A percentile compares a stretch with the other conserved stretches of the same genome.
These are phyloP conservation scores for Drosophila subpulchrella DNA, from an alignment of 1,140 invertebrate genomes.

Conservation along the genomic window DNA sequence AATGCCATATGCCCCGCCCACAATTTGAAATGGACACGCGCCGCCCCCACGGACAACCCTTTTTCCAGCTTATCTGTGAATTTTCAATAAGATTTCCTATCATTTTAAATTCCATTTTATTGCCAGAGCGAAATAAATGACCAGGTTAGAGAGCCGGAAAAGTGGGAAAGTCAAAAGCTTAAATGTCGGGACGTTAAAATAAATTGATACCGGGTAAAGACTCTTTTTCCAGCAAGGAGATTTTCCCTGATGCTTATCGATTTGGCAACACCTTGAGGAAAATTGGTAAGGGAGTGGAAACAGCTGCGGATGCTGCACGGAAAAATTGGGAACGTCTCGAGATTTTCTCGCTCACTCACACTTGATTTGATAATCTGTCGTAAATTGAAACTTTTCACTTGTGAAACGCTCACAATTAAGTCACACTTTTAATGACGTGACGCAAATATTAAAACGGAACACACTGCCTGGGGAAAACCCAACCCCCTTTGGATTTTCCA, in stretches of 20 bases:
- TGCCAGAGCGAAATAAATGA: constrained; percentile 59
- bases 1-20: constrained; percentile 58
- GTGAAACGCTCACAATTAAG: constrained; percentile 75
- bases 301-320: constrained; percentile 15
- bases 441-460: constrained; percentile 69
- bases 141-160: constrained; percentile 16
- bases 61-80: constrained; percentile 64
- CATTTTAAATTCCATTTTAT: constrained; percentile 81
- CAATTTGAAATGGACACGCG: constrained; percentile 42
- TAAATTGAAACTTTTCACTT: constrained; percentile 69
- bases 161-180: constrained; percentile 1
- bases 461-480: constrained; percentile 48
- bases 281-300: not conserved
- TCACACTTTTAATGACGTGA: constrained; percentile 76
- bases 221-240: constrained; percentile 8
- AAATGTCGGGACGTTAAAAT: constrained; percentile 61
- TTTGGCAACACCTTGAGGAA: constrained; percentile 48
- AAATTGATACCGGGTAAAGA: constrained; percentile 62
- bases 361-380: constrained; percentile 76
- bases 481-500: constrained; percentile 21
- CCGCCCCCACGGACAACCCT: constrained; percentile 52
- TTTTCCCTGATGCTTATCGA: constrained; percentile 43
- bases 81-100: constrained; percentile 75
- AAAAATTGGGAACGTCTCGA: constrained; percentile 23
- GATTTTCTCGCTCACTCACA: constrained; percentile 38